phyloP scores from a whole-genome alignment of 2,797 vertebrate species.

The Arnoldichthys spilopterus region DNA sequence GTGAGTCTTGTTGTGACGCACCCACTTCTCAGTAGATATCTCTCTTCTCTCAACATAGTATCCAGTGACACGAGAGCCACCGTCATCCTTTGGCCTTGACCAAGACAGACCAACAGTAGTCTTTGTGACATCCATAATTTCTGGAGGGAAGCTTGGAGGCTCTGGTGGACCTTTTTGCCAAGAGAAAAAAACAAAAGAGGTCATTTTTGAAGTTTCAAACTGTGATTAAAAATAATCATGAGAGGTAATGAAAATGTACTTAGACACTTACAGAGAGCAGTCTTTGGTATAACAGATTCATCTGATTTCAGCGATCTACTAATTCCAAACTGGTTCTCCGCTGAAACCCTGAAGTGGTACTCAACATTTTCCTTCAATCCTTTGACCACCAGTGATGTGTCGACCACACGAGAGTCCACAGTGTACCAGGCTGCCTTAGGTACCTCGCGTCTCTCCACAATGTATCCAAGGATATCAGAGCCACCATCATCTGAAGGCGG shows the following conservation, averaged over 20 bases:
- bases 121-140: slow-evolving; percentile 95
- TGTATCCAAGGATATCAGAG: slow-evolving; percentile 92
- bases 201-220: neutral
- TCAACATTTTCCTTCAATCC: slow-evolving; percentile 97
- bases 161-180: slow-evolving; percentile 84
- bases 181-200: neutral
- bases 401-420: slow-evolving; percentile 89
- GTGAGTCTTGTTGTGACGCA: slow-evolving; percentile 96
- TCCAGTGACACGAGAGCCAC: slow-evolving; percentile 94
- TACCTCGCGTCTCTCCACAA: slow-evolving; percentile 94
- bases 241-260: too few species aligned
- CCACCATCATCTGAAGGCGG: slow-evolving; percentile 94
- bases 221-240: neutral
- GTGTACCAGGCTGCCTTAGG: slow-evolving; percentile 98
- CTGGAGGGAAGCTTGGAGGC: slow-evolving; percentile 94
- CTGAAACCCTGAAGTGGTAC: slow-evolving; percentile 95
- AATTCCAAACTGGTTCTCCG: slow-evolving; percentile 96
- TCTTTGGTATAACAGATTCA: slow-evolving; percentile 91
- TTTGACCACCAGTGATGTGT: slow-evolving; percentile 90
- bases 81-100: slow-evolving; percentile 95
- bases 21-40: slow-evolving; percentile 98
- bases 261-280: slow-evolving; percentile 91
- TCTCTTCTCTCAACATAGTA: slow-evolving; percentile 97
- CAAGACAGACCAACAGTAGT: slow-evolving; percentile 90
- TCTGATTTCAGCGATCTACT: slow-evolving; percentile 96